phyloP scores from a whole-genome alignment of 2,113 vertebrate genomes.

The Papio anubis region DNA sequence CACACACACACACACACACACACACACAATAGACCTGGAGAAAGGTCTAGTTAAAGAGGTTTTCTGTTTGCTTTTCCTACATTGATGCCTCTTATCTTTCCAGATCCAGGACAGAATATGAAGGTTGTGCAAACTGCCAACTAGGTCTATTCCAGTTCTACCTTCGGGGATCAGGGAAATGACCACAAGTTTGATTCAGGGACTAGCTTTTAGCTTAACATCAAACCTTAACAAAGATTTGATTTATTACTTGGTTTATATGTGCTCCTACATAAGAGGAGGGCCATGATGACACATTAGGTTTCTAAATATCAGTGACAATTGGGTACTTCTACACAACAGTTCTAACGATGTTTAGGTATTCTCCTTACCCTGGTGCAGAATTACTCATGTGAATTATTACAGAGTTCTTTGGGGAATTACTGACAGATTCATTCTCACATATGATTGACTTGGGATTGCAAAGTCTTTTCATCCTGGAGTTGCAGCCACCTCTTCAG shows the following conservation, averaged over 20 bases:
- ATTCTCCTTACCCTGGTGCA: not conserved
- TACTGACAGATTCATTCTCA: not conserved
- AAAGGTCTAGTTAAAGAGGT: not conserved
- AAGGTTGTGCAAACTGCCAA: not conserved
- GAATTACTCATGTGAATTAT: not conserved
- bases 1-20: too few relatives aligned
- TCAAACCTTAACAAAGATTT: not conserved
- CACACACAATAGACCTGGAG: not conserved
- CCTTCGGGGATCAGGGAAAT: not conserved
- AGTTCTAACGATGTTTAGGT: not conserved
- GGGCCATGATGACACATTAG: not conserved
- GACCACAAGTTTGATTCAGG: not conserved
- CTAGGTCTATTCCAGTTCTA: not conserved
- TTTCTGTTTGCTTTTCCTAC: not conserved
- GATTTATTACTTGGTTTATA: not conserved
- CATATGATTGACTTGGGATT: not conserved
- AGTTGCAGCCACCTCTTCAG: not conserved
- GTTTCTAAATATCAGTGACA: not conserved
- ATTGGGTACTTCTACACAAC: not conserved
- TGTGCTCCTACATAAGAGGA: not conserved
- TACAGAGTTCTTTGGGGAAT: not conserved
- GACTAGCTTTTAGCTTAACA: not conserved
- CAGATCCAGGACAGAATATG: not conserved
- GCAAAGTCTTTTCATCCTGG: not conserved
- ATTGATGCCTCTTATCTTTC: not conserved